phyloP scores from a whole-genome alignment of 2,888 invertebrate species.

The Philereme transversata region DNA sequence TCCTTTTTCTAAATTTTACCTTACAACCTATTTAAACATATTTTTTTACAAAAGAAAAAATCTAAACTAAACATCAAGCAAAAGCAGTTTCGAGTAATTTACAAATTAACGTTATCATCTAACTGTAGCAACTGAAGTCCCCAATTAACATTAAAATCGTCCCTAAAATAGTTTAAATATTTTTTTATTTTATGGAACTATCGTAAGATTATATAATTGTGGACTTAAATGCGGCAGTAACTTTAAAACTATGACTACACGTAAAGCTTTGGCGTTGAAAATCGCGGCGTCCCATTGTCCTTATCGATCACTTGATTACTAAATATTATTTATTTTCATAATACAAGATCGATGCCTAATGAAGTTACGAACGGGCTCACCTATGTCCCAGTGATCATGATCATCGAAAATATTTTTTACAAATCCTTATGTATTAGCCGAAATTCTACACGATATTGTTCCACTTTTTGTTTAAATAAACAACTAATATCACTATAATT shows the following conservation, averaged over 20 bases:
- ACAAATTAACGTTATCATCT: slow-evolving; percentile 24
- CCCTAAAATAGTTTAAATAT: too few relatives aligned
- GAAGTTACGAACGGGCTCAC: neutral
- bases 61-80: slow-evolving; percentile 36
- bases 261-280: slow-evolving; percentile 34
- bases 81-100: slow-evolving; percentile 17
- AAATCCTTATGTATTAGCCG: slow-evolving; percentile 8
- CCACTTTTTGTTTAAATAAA: slow-evolving; percentile 15
- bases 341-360: neutral
- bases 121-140: neutral
- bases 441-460: slow-evolving; percentile 16
- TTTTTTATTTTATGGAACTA: too few relatives aligned
- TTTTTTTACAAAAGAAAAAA: slow-evolving; percentile 16
- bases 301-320: slow-evolving; percentile 12
- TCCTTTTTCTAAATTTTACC: slow-evolving; percentile 32
- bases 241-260: slow-evolving; percentile 11
- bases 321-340: neutral
- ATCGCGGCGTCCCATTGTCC: slow-evolving; percentile 44
- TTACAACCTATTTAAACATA: slow-evolving; percentile 34
- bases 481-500: slow-evolving; percentile 29
- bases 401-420: slow-evolving; percentile 6
- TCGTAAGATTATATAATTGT: too few relatives aligned
- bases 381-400: neutral
- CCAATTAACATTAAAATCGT: too few relatives aligned
- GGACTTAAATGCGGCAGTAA: too few relatives aligned